A percentile compares a stretch with the other conserved stretches of the same genome.
Conservation (phyloP, 1,140 invertebrate species). For the Drosophila asahinai region DNA sequence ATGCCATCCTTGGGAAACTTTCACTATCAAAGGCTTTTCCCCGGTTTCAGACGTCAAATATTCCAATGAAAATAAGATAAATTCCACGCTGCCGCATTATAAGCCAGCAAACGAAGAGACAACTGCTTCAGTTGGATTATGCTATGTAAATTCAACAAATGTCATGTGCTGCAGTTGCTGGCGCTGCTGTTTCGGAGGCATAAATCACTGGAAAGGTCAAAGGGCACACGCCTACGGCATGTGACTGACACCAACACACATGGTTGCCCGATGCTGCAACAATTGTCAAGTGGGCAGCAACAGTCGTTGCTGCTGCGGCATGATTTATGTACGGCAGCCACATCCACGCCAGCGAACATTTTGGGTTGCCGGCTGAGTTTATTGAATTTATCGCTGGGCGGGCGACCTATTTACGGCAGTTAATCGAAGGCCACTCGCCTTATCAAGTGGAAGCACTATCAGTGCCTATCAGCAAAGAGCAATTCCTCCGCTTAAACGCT, state of each 20-base stretch:
- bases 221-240: conserved; percentile 63
- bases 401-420: conserved; percentile 57
- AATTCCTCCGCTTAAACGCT: conserved; percentile 9
- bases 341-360: conserved; percentile 8
- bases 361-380: conserved; percentile 20
- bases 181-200: conserved; percentile 28
- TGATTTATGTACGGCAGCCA: conserved; percentile 59
- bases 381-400: conserved; percentile 31
- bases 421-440: conserved; percentile 34
- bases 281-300: conserved; percentile 60
- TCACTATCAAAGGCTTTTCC: conserved; percentile 40
- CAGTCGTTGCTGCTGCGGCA: conserved; percentile 32
- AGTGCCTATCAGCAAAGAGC: conserved; percentile 27
- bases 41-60: conserved; percentile 25
- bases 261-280: conserved; percentile 62
- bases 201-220: conserved; percentile 73
- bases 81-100: conserved; percentile 30
- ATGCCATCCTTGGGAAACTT: conserved; percentile 51
- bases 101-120: conserved; percentile 31
- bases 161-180: conserved; percentile 56
- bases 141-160: conserved; percentile 43
- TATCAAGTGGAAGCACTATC: conserved; percentile 27
- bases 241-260: conserved; percentile 41
- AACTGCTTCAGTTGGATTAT: conserved; percentile 52
- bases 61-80: conserved; percentile 29